Conservation (phyloP, 2,888 invertebrate genomes). For the Athalia cordata region DNA sequence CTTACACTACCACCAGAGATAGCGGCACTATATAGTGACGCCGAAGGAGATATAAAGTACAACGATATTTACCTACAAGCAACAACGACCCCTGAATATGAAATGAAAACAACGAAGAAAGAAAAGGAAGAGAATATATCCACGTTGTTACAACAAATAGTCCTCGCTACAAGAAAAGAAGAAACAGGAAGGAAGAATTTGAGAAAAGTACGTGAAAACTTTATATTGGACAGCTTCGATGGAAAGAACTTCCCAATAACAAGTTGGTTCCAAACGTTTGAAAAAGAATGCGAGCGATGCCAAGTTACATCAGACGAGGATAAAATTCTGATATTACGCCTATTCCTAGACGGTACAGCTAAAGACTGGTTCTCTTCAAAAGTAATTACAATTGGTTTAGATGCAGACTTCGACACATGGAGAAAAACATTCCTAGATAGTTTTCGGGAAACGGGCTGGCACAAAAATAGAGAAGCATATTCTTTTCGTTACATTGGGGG, state of each 20-base stretch:
- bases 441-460: conserved; percentile 49
- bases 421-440: conserved; percentile 47
- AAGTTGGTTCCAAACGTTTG: conserved; percentile 49
- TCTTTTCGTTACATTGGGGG: conserved; percentile 48
- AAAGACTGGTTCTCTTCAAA: conserved; percentile 50
- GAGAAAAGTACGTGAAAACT: conserved; percentile 48
- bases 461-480: conserved; percentile 48
- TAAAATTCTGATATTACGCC: conserved; percentile 47
- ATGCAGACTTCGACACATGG: conserved; percentile 47
- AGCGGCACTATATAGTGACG: conserved; percentile 46
- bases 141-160: conserved; percentile 48
- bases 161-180: conserved; percentile 46
- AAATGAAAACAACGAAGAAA: conserved; percentile 23
- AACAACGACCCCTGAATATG: conserved; percentile 48
- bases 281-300: conserved; percentile 49
- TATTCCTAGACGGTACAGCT: conserved; percentile 48
- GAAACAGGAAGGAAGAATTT: conserved; percentile 30
- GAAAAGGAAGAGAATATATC: conserved; percentile 47
- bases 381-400: conserved; percentile 49
- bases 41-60: conserved; percentile 47
- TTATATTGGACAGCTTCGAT: conserved; percentile 47
- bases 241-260: conserved; percentile 48
- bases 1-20: conserved; percentile 49
- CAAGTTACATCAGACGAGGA: conserved; percentile 48
- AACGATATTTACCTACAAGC: conserved; percentile 46